Evolutionary conservation across 2,797 vertebrate genomes (phyloP).

Genomic region (Pipistrellus pygmaeus): DNA sequence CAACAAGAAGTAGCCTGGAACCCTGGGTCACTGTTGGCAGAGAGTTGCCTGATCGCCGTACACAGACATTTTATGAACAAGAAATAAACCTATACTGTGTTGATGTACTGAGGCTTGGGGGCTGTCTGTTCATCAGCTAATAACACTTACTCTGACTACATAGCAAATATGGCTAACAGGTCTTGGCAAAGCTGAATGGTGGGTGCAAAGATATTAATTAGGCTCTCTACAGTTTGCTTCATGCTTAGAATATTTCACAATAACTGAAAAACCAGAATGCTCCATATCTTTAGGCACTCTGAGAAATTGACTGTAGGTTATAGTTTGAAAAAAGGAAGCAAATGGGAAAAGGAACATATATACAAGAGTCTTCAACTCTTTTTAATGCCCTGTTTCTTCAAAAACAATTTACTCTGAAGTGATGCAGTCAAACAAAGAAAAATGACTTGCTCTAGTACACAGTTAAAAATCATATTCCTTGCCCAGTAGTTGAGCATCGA

Average conservation of each 20-base stretch:
- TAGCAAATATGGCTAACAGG: neutral
- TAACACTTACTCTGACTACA: neutral
- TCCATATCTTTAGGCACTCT: neutral
- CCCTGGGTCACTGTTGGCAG: neutral
- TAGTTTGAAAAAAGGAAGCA: neutral
- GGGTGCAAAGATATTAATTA: neutral
- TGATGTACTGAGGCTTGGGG: neutral
- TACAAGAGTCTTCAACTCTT: neutral
- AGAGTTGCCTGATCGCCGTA: neutral
- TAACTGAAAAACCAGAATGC: constrained; percentile 23
- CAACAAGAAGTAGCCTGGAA: neutral
- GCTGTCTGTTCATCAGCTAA: neutral
- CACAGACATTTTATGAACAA: neutral
- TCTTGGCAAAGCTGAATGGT: neutral
- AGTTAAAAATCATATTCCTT: neutral
- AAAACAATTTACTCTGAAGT: constrained; percentile 26
- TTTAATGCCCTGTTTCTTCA: neutral
- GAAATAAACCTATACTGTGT: neutral
- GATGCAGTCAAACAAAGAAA: constrained; percentile 42
- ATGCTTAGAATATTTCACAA: neutral
- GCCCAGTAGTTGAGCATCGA: too few relatives aligned
- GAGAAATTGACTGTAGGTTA: neutral
- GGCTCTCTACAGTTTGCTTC: neutral
- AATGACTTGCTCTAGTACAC: neutral
- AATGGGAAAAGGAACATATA: neutral